These are phyloP conservation scores for Atherix ibis DNA, from an alignment of 2,888 invertebrate genomes.

Conservation along the genomic window DNA sequence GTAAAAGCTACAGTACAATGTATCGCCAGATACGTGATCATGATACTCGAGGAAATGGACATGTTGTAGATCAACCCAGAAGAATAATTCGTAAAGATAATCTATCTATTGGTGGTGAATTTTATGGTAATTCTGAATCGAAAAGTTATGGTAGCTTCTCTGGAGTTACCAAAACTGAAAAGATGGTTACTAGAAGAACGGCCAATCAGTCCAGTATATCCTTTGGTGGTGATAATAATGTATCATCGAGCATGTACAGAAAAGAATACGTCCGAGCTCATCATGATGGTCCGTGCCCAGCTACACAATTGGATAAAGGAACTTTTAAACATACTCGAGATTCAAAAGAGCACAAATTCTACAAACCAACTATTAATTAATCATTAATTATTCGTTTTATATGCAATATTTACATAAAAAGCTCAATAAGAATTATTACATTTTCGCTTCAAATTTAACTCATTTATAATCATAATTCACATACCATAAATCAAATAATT, in stretches of 20 bases:
- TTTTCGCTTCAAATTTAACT: too few relatives aligned
- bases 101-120: conserved; percentile 53
- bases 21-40: conserved; percentile 51
- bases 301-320: conserved; percentile 56
- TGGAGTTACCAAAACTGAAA: conserved; percentile 12
- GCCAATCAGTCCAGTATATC: conserved; percentile 60
- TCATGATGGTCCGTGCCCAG: conserved; percentile 64
- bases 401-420: too few relatives aligned
- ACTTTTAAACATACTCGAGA: conserved; percentile 74
- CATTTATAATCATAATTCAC: too few relatives aligned
- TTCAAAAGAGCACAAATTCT: conserved; percentile 72
- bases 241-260: conserved; percentile 50
- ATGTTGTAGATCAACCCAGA: conserved; percentile 44
- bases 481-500: too few relatives aligned
- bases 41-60: conserved; percentile 33
- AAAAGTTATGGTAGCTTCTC: conserved; percentile 53
- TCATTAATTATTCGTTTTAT: too few relatives aligned
- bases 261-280: conserved; percentile 56
- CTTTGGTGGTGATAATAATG: conserved; percentile 46
- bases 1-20: conserved; percentile 63
- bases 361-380: conserved; percentile 38
- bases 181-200: conserved; percentile 25
- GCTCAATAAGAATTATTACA: too few relatives aligned
- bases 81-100: conserved; percentile 47
- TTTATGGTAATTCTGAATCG: conserved; percentile 57